Evolutionary conservation across 2,113 vertebrate genomes (phyloP), one percentile per base, ranked within the genome.

Genomic region (Lophius piscatorius): DNA sequence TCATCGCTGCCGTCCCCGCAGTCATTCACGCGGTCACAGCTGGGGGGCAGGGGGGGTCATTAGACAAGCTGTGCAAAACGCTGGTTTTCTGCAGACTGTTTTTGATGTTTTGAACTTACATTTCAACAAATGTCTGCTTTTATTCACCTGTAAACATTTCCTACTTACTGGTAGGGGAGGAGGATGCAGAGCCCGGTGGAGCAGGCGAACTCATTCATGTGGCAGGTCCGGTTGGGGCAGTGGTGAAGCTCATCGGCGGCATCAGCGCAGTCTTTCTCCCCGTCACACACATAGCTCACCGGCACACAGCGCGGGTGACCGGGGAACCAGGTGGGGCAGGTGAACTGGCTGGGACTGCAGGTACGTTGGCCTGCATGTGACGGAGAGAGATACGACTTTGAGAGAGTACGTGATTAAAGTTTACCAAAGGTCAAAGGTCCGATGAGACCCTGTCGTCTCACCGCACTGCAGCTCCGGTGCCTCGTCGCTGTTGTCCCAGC

Each of bases 401-500:
- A 39, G 18, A 39, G 7, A 17, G 18, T 17, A 9, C 9, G 7
- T 4, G 3, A 29, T 14, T 16, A 8, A 18, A 11, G 11, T 21
- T 11, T n/a, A 4, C 10, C 0, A 11, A 16, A 17, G 23, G 6
- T 38, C 13, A 20, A 9, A 28, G 26, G 18, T 10, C 9, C 12
- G 20, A 11, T 17, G 35, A 17, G 21, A 34, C 16, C 52, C 6
- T 59, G 16, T 10, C 45, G 1, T 61, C 85, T 88, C 54, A 91
- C 90, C 90, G 63, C 90, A 91, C 48, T 89, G 70, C 48, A 90
- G 81, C 20, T 91, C 90, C 44, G 93, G 83, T 46, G 87, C 96
- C 78, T 98, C 96, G 16, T 98, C 96, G 54, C 96, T 98, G 89
- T 87, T 92, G 80, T 98, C 96, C 75, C 93, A 93, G 72, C 96